A percentile compares a stretch with the other conserved stretches of the same genome.
These are phyloP conservation scores for Bovichtus variegatus DNA, from an alignment of 2,797 vertebrate species.

Conservation along the genomic window DNA sequence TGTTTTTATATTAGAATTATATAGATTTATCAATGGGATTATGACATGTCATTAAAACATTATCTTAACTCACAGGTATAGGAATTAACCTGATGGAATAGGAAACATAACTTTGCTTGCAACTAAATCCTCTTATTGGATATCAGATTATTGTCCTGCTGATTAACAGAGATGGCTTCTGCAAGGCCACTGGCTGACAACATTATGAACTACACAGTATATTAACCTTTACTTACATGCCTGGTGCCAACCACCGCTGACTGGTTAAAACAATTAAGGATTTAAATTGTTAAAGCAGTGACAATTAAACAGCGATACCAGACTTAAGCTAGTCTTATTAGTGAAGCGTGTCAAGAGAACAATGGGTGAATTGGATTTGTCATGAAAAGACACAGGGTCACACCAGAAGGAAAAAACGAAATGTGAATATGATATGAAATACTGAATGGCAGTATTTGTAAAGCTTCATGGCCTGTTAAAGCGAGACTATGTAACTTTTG, in stretches of 20 bases:
- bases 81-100: neutral
- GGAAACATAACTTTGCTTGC: conserved; percentile 14
- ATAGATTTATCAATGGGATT: neutral
- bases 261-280: conserved; percentile 49
- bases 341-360: conserved; percentile 24
- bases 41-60: neutral
- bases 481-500: neutral
- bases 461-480: neutral
- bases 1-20: neutral
- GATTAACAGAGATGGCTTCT: conserved; percentile 37
- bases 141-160: conserved; percentile 54
- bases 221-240: conserved; percentile 27
- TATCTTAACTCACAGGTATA: neutral
- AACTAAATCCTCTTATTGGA: conserved; percentile 58
- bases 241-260: conserved; percentile 4
- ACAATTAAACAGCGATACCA: conserved; percentile 54
- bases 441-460: neutral
- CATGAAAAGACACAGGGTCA: conserved; percentile 19
- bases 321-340: conserved; percentile 49
- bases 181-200: neutral
- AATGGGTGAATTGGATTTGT: conserved; percentile 18
- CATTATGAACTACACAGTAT: neutral
- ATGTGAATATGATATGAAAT: neutral
- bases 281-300: conserved; percentile 36
- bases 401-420: neutral